Evolutionary conservation across 2,888 invertebrate species (phyloP).

Genomic region (Chromoteleia sp.): DNA sequence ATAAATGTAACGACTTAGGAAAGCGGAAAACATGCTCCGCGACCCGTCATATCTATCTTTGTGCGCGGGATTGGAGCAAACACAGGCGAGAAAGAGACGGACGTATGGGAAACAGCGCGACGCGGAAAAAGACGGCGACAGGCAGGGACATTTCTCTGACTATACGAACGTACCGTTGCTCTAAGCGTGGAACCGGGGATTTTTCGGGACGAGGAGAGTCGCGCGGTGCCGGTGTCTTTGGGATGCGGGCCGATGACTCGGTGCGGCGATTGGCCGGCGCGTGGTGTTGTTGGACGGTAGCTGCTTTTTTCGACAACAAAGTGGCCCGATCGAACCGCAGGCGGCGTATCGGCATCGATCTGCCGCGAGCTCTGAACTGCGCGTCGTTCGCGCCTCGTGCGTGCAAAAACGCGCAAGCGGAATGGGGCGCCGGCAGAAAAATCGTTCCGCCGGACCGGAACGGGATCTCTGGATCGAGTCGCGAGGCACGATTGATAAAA

Average conservation of each 20-base stretch:
- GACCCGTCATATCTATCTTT: too few relatives aligned
- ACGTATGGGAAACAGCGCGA: too few relatives aligned
- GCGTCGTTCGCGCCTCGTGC: constrained; percentile 39
- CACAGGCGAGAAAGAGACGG: too few relatives aligned
- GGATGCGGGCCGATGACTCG: background rate
- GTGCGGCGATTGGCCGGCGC: background rate
- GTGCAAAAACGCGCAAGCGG: constrained; percentile 48
- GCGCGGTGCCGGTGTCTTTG: too few relatives aligned
- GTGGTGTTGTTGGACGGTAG: background rate
- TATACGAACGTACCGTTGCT: too few relatives aligned
- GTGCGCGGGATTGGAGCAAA: too few relatives aligned
- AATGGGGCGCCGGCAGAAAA: constrained; percentile 41
- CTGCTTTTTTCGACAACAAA: background rate
- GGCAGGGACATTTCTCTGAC: too few relatives aligned
- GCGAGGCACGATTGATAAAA: background rate
- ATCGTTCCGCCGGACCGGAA: constrained; percentile 1
- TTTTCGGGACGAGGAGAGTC: too few relatives aligned
- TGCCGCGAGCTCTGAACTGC: constrained; percentile 37
- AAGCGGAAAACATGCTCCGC: too few relatives aligned
- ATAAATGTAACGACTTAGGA: too few relatives aligned
- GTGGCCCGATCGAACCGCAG: constrained; percentile 9
- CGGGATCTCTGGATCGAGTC: background rate
- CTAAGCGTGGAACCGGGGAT: too few relatives aligned
- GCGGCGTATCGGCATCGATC: constrained; percentile 46
- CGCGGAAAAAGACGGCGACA: too few relatives aligned